Percentiles rank a stretch among this genome's conserved stretches.
Conservation (phyloP, 2,888 invertebrate genomes). For the Troides oblongomaculatus region DNA sequence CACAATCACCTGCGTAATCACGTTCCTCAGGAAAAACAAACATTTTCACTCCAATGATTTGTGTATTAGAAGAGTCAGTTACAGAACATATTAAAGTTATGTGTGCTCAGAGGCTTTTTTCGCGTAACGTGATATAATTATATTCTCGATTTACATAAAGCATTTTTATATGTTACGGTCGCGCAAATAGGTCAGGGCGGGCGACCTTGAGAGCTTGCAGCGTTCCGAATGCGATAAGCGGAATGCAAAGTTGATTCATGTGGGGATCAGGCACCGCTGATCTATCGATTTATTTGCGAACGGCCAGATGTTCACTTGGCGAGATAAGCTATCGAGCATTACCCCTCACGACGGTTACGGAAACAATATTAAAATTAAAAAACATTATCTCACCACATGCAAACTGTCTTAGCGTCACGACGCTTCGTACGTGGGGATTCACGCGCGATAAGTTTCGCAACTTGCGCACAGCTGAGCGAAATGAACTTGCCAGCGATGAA, state of each 20-base stretch:
- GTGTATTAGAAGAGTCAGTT: too few relatives aligned
- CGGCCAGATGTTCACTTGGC: slow-evolving; percentile 16
- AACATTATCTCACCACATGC: neutral
- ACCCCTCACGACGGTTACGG: neutral
- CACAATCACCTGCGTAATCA: slow-evolving; percentile 5
- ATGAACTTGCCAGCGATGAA: slow-evolving; percentile 11
- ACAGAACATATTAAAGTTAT: neutral
- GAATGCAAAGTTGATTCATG: slow-evolving; percentile 16
- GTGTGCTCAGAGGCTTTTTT: neutral
- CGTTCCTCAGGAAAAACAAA: neutral
- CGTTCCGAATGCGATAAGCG: slow-evolving; percentile 24
- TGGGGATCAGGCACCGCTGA: neutral
- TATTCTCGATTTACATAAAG: slow-evolving; percentile 10
- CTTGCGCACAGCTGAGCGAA: slow-evolving; percentile 1
- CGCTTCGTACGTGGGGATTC: slow-evolving; percentile 14
- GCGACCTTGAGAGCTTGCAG: slow-evolving; percentile 27
- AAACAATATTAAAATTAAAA: too few relatives aligned
- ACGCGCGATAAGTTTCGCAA: slow-evolving; percentile 10
- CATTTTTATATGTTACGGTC: slow-evolving; percentile 8
- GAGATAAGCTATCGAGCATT: slow-evolving; percentile 5
- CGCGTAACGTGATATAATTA: neutral
- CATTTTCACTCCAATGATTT: neutral
- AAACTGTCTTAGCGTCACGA: neutral
- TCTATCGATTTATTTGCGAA: slow-evolving; percentile 4
- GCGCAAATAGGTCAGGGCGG: slow-evolving; percentile 25